These are phyloP conservation scores for Rhamnusium bicolor DNA, from an alignment of 2,888 invertebrate species.

Conservation along the genomic window DNA sequence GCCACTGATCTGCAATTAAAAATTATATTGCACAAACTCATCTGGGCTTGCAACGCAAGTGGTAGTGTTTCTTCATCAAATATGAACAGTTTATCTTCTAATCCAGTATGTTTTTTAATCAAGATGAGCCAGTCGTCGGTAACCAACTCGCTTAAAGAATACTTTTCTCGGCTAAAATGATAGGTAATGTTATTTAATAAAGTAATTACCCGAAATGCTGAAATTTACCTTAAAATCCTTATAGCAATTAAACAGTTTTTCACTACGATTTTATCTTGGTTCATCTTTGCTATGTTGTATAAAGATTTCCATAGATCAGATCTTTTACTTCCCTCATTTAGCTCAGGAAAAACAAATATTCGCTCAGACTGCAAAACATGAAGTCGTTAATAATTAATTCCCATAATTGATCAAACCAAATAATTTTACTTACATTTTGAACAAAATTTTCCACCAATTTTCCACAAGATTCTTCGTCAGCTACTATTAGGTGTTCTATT, in stretches of 20 bases:
- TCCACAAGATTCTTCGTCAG: slow-evolving; percentile 58
- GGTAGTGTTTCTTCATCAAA: slow-evolving; percentile 72
- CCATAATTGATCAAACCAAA: no score
- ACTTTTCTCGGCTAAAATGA: slow-evolving; percentile 83
- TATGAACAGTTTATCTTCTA: slow-evolving; percentile 71
- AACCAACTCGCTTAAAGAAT: slow-evolving; percentile 79
- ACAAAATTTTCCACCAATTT: slow-evolving; percentile 67
- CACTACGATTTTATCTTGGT: slow-evolving; percentile 70
- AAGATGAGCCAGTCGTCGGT: slow-evolving; percentile 79
- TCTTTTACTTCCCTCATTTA: slow-evolving; percentile 71
- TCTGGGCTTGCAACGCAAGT: slow-evolving; percentile 84
- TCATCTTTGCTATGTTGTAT: slow-evolving; percentile 74
- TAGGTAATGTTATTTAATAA: no score
- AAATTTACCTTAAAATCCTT: slow-evolving; percentile 78
- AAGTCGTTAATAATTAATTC: no score
- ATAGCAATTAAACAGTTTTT: slow-evolving; percentile 76
- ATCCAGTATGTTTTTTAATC: slow-evolving; percentile 80
- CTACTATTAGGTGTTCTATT: slow-evolving; percentile 41
- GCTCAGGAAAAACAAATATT: slow-evolving; percentile 73
- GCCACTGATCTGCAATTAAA: slow-evolving; percentile 82
- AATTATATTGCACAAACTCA: slow-evolving; percentile 91
- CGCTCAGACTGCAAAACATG: slow-evolving; percentile 72
- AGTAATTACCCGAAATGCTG: no score
- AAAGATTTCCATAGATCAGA: slow-evolving; percentile 77
- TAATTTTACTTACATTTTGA: slow-evolving; percentile 60